A percentile compares a stretch with the other conserved stretches of the same genome.
Evolutionary conservation across 1,140 invertebrate species (phyloP).

Genomic region (Aphelinus certus): DNA sequence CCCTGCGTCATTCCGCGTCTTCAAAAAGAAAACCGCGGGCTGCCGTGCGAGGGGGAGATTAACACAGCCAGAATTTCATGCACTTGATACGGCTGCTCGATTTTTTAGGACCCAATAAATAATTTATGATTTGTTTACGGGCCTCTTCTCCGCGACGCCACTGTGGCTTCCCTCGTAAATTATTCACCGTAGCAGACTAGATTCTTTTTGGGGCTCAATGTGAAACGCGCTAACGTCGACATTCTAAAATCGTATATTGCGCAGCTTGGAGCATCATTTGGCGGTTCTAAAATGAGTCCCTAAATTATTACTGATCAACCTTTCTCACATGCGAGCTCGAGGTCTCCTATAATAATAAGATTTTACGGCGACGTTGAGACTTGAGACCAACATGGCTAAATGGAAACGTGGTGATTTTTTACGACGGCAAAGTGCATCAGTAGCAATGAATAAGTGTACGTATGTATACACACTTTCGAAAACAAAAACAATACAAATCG

Average conservation of each 20-base stretch:
- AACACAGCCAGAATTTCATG: conserved; percentile 23
- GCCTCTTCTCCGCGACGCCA: not conserved
- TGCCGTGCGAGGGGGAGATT: conserved; percentile 6
- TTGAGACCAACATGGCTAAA: not conserved
- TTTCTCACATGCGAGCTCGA: not conserved
- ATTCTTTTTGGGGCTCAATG: too few species aligned
- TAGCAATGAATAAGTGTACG: too few species aligned
- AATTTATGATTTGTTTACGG: conserved; percentile 41
- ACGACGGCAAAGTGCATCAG: too few species aligned
- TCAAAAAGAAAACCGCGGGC: conserved; percentile 29
- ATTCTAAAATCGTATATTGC: too few species aligned
- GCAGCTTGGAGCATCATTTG: too few species aligned
- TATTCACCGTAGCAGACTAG: not conserved
- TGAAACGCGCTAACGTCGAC: too few species aligned
- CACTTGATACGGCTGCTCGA: not conserved
- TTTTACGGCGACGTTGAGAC: too few species aligned
- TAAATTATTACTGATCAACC: too few species aligned
- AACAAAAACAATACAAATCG: too few species aligned
- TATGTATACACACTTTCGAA: too few species aligned
- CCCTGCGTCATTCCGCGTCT: not conserved
- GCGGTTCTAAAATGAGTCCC: too few species aligned
- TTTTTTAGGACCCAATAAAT: conserved; percentile 35
- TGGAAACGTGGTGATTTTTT: not conserved
- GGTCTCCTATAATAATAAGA: not conserved
- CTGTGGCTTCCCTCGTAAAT: conserved; percentile 4